Evolutionary conservation across 2,797 vertebrate genomes (phyloP).

Genomic region (Hydrolagus colliei): DNA sequence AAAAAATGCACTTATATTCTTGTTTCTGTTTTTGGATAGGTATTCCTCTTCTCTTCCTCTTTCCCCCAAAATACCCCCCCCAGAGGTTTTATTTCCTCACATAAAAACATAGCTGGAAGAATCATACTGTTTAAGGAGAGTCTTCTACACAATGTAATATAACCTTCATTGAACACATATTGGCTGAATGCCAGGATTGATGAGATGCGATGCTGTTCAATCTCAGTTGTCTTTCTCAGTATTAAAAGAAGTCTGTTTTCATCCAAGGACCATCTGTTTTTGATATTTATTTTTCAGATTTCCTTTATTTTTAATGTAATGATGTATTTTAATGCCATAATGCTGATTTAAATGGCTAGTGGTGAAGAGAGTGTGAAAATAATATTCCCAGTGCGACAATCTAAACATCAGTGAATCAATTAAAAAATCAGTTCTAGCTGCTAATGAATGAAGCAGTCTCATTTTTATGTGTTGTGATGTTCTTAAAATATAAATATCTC

Average conservation of each 20-base stretch:
- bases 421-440: constrained; percentile 28
- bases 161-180: constrained; percentile 26
- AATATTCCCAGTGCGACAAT: constrained; percentile 25
- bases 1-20: not conserved
- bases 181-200: constrained; percentile 16
- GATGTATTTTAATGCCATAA: constrained; percentile 27
- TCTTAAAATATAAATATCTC: constrained; percentile 26
- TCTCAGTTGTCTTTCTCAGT: constrained; percentile 17
- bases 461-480: constrained; percentile 27
- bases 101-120: not conserved
- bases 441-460: constrained; percentile 28
- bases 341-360: constrained; percentile 24
- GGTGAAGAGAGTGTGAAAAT: constrained; percentile 24
- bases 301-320: constrained; percentile 28
- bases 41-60: not conserved
- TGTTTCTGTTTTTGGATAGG: not conserved
- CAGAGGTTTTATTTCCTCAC: too few relatives aligned
- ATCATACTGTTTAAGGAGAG: constrained; percentile 15
- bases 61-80: not conserved
- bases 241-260: constrained; percentile 26
- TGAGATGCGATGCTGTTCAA: constrained; percentile 21
- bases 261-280: constrained; percentile 27
- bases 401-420: constrained; percentile 30
- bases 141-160: constrained; percentile 22
- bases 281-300: constrained; percentile 22